A percentile compares a stretch with the other conserved stretches of the same genome.
Evolutionary conservation across 2,888 invertebrate species (phyloP).

Genomic region (Pterostichus madidus): DNA sequence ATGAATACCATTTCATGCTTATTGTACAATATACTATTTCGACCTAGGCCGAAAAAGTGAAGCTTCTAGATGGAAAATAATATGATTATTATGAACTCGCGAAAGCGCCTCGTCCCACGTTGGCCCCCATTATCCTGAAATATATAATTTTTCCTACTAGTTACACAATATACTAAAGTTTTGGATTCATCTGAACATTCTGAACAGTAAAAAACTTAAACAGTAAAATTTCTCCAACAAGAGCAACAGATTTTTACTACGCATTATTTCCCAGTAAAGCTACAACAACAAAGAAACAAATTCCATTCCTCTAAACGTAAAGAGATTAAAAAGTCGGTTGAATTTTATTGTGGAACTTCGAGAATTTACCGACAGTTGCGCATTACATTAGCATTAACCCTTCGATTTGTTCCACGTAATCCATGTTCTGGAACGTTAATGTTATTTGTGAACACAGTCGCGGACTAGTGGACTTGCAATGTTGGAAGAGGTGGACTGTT

Average conservation of each 20-base stretch:
- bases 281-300: slow-evolving; percentile 17
- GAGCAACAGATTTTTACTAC: slow-evolving; percentile 27
- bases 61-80: too few species aligned
- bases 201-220: background rate
- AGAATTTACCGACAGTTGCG: slow-evolving; percentile 58
- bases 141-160: too few species aligned
- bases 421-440: slow-evolving; percentile 58
- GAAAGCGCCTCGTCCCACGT: too few species aligned
- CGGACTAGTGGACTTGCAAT: background rate
- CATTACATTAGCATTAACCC: slow-evolving; percentile 61
- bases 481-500: background rate
- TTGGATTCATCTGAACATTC: too few species aligned
- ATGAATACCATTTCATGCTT: too few species aligned
- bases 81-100: too few species aligned
- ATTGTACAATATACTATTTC: too few species aligned
- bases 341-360: slow-evolving; percentile 29
- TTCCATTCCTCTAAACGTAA: slow-evolving; percentile 37
- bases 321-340: slow-evolving; percentile 53
- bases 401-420: slow-evolving; percentile 62
- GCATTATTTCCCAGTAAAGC: slow-evolving; percentile 32
- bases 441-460: slow-evolving; percentile 62
- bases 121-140: too few species aligned
- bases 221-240: background rate
- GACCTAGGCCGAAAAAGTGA: too few species aligned
- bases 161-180: too few species aligned